phyloP scores from a whole-genome alignment of 2,113 vertebrate genomes.

The Astatoreochromis straeleni region DNA sequence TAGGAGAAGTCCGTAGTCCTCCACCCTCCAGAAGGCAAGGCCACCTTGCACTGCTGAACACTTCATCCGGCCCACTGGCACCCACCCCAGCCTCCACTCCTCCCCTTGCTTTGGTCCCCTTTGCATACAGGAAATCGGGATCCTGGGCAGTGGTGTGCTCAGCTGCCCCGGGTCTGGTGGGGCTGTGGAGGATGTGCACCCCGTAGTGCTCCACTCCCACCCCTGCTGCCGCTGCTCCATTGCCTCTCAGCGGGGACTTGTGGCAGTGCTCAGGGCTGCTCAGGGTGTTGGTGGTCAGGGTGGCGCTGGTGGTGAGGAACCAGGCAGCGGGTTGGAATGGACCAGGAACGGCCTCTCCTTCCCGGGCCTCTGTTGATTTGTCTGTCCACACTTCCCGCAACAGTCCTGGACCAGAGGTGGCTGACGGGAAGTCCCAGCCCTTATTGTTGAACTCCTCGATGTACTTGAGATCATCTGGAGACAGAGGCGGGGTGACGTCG shows the following conservation, averaged over 20 bases:
- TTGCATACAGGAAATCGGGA: slow-evolving; percentile 74
- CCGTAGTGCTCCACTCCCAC: slow-evolving; percentile 72
- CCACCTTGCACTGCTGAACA: slow-evolving; percentile 78
- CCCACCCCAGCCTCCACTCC: slow-evolving; percentile 60
- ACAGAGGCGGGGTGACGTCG: slow-evolving; percentile 89
- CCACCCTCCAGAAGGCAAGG: slow-evolving; percentile 73
- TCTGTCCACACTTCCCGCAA: slow-evolving; percentile 75
- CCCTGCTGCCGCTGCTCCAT: slow-evolving; percentile 14
- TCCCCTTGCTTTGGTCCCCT: slow-evolving; percentile 73
- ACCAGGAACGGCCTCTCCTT: slow-evolving; percentile 53
- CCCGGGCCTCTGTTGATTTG: slow-evolving; percentile 67
- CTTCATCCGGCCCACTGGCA: slow-evolving; percentile 70
- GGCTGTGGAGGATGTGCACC: slow-evolving; percentile 82
- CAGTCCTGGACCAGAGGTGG: slow-evolving; percentile 32
- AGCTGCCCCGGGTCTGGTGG: slow-evolving; percentile 54
- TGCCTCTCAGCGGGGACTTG: slow-evolving; percentile 74
- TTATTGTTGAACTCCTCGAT: slow-evolving; percentile 94
- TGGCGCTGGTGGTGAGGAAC: slow-evolving; percentile 93
- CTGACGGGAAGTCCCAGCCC: slow-evolving; percentile 80
- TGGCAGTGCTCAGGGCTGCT: slow-evolving; percentile 89
- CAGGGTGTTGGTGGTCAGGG: slow-evolving; percentile 89
- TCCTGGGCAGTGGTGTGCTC: slow-evolving; percentile 68
- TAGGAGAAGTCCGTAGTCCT: slow-evolving; percentile 68
- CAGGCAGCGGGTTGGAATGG: slow-evolving; percentile 83
- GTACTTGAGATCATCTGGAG: slow-evolving; percentile 96